Percentiles rank a stretch among this genome's conserved stretches.
phyloP scores from a whole-genome alignment of 1,140 invertebrate genomes.

The Forficula auricularia region DNA sequence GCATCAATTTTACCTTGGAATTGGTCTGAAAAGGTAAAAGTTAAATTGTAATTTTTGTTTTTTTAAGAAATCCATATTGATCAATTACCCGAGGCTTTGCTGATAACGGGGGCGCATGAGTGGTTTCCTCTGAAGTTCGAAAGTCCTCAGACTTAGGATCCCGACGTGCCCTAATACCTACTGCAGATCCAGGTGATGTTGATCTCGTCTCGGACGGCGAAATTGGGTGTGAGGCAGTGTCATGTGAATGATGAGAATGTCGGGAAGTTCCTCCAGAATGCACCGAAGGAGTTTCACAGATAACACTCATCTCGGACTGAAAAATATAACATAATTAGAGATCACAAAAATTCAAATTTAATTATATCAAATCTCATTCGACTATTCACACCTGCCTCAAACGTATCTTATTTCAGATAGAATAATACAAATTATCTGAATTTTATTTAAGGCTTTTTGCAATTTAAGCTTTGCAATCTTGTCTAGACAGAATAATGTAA shows the following conservation, averaged over 20 bases:
- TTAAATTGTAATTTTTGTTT: conserved; percentile 1
- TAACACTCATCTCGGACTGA: conserved; percentile 27
- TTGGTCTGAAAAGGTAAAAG: conserved; percentile 22
- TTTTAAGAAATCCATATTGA: background rate
- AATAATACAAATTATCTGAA: no score
- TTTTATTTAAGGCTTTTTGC: no score
- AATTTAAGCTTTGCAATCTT: no score
- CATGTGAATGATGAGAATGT: conserved; percentile 19
- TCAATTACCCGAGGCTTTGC: background rate
- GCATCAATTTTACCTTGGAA: conserved; percentile 63
- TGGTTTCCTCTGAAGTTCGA: no score
- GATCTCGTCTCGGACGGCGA: conserved; percentile 29
- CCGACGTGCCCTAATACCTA: no score
- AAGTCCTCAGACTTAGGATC: no score
- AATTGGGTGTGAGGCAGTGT: conserved; percentile 17
- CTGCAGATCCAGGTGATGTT: conserved; percentile 16
- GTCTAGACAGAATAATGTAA: no score
- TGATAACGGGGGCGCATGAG: background rate
- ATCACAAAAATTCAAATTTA: no score
- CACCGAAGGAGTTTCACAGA: conserved; percentile 24
- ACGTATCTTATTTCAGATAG: no score
- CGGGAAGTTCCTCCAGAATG: conserved; percentile 20
- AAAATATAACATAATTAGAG: no score
- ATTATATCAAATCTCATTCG: no score
- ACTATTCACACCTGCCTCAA: no score